Evolutionary conservation across 1,140 invertebrate genomes (phyloP), one percentile per base, ranked within the genome.

Genomic region (Harpegnathos saltator): DNA sequence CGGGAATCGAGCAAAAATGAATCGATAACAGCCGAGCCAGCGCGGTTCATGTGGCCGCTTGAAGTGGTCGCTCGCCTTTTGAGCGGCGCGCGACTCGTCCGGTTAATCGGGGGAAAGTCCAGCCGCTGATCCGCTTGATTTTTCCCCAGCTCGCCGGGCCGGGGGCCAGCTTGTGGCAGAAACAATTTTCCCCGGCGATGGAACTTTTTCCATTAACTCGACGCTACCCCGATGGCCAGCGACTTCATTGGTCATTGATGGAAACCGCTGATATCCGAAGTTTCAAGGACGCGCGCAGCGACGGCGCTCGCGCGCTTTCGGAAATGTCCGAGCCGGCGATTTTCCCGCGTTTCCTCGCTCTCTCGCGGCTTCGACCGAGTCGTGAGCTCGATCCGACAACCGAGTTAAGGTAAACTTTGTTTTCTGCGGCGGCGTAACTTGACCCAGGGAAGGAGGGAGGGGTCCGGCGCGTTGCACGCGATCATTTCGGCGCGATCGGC

Each of bases 201-300:
- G 17, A 29, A 80, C 65, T 71, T 80, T 71, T 71, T 58, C 33
- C 65, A 80, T 80, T 80, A 80, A 58, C 71, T 54, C 63, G 26
- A 62, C 48, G 24, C 72, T 33, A 26, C 33, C n/a, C 56, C 29
- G 59, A 58, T 68, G 63, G 63, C 65, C n/a, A n/a, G 22, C 65
- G 24, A 19, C 52, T 80, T 44, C n/a, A 71, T 80, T 52, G 75
- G 75, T 71, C 75, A 44, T 78, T 78, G 56, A 68, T 78, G 50
- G 17, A 38, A 78, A 22, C 7, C 62, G 26, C 63, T 5, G 33
- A 78, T 68, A 14, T 2, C 2, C 33, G 7, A 80, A 71, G 22
- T 71, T 44, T 22, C 33, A 71, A 71, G 54, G 75, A 19, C 52
- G 65, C 44, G 38, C n/a, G 48, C 58, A 78, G 44, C 14, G 17